Conservation (phyloP, 2,113 vertebrate genomes). For the Alethe castanea region DNA sequence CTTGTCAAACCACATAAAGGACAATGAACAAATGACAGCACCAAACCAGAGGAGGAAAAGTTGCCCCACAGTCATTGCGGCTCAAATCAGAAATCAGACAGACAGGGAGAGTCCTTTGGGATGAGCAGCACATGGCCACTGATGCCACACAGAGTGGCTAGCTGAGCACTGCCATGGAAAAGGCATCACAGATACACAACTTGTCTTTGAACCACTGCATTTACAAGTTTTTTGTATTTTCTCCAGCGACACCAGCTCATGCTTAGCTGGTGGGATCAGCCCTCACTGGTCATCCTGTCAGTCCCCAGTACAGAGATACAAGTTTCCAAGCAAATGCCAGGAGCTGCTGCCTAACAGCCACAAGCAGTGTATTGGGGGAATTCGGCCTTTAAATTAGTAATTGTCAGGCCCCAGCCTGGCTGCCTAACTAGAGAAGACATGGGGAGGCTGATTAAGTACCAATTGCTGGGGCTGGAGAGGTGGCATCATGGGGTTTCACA, state of each 20-base stretch:
- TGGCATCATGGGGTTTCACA: not conserved
- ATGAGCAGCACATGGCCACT: not conserved
- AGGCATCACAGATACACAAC: not conserved
- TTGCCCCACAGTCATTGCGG: not conserved
- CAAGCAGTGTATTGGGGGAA: not conserved
- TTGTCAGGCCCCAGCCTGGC: not conserved
- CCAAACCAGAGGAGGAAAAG: not conserved
- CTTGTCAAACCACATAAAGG: not conserved
- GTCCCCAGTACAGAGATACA: not conserved
- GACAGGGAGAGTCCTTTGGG: not conserved
- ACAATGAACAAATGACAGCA: not conserved
- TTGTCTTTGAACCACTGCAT: not conserved
- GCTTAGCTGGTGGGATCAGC: not conserved
- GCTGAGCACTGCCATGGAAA: not conserved
- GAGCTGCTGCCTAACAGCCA: not conserved
- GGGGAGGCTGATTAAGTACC: not conserved
- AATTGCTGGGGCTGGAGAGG: not conserved
- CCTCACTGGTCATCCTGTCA: not conserved
- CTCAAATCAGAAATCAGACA: not conserved
- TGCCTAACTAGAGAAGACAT: not conserved
- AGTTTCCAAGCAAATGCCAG: not conserved
- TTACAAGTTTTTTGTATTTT: not conserved
- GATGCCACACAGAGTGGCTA: rapidly evolving
- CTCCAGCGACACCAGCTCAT: rapidly evolving
- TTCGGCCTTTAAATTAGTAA: not conserved